Percentiles rank a stretch among this genome's conserved stretches.
These are phyloP conservation scores for Anodontia alba DNA, from an alignment of 2,888 invertebrate species.

Conservation along the genomic window DNA sequence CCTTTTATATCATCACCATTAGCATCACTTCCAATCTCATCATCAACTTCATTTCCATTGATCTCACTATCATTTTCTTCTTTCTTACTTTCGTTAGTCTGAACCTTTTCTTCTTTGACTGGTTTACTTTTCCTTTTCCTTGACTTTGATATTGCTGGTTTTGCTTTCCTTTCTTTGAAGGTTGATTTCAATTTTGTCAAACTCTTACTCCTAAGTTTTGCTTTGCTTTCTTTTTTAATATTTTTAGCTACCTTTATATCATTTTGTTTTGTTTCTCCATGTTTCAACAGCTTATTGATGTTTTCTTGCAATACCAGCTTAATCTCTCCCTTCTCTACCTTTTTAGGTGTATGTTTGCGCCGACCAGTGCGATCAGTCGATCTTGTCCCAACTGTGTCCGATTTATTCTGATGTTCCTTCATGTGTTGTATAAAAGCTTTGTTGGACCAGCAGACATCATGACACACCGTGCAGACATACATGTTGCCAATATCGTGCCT, in stretches of 20 bases:
- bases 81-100: background rate
- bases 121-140: background rate
- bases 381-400: background rate
- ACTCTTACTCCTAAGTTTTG: background rate
- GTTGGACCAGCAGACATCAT: constrained; percentile 61
- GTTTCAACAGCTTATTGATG: background rate
- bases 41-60: background rate
- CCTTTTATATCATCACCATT: background rate
- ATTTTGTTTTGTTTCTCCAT: background rate
- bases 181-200: background rate
- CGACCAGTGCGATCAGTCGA: constrained; percentile 24
- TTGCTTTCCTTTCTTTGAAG: constrained; percentile 12
- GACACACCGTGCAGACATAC: constrained; percentile 59
- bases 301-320: background rate
- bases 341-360: constrained; percentile 35
- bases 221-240: background rate
- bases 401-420: constrained; percentile 19
- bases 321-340: constrained; percentile 12
- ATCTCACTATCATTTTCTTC: constrained; percentile 18
- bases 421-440: constrained; percentile 45
- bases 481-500: constrained; percentile 66
- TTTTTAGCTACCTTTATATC: background rate
- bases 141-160: background rate
- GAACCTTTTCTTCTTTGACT: constrained; percentile 11
- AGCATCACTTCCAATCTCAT: background rate